phyloP scores from a whole-genome alignment of 2,113 vertebrate genomes.

The Hippolais icterina region DNA sequence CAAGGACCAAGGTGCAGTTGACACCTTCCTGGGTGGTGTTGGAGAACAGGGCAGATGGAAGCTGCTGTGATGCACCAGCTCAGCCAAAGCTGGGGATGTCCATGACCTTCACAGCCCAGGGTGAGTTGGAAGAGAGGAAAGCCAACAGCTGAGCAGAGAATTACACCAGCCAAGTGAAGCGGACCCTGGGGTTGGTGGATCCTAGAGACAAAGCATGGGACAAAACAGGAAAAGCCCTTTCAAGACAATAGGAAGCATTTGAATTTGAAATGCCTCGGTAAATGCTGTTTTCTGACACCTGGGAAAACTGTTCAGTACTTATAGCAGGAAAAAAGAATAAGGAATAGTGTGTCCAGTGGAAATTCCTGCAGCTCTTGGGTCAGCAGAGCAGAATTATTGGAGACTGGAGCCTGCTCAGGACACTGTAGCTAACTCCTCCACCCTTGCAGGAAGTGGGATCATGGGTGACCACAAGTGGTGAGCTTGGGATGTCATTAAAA shows the following conservation, averaged over 20 bases:
- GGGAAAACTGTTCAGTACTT: not conserved
- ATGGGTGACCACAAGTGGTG: not conserved
- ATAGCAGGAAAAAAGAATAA: not conserved
- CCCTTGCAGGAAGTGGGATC: not conserved
- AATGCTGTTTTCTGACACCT: not conserved
- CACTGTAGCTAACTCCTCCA: not conserved
- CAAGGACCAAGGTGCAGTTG: not conserved
- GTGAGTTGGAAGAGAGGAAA: not conserved
- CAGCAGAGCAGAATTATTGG: not conserved
- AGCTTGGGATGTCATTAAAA: not conserved
- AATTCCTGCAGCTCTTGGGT: not conserved
- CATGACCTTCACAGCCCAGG: accelerated
- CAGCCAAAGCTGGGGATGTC: not conserved
- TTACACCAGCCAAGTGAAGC: not conserved
- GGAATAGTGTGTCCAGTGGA: not conserved
- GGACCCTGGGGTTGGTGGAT: not conserved
- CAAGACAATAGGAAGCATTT: not conserved
- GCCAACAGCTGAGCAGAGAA: not conserved
- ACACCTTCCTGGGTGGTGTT: not conserved
- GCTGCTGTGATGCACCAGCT: not conserved
- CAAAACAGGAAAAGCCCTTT: not conserved
- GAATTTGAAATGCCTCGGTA: not conserved
- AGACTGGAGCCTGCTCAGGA: not conserved
- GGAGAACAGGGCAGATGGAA: not conserved
- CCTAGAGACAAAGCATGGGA: not conserved